Conservation (phyloP, 2,797 vertebrate species). For the Chromis chromis region DNA sequence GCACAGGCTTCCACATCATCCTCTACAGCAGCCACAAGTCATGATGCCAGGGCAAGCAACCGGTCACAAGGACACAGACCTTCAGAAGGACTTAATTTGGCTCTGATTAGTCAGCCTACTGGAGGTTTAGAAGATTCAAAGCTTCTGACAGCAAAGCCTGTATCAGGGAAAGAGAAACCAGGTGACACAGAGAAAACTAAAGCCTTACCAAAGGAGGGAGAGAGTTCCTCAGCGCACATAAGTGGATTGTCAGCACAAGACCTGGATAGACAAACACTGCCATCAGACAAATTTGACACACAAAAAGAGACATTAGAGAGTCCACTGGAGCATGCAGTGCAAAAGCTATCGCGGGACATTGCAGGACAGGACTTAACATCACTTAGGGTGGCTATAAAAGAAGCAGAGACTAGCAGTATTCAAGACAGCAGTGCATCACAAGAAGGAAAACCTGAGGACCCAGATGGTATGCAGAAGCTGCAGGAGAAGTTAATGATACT, state of each 20-base stretch:
- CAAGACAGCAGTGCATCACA: constrained; percentile 37
- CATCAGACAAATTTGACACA: constrained; percentile 62
- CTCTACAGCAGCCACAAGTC: constrained; percentile 22
- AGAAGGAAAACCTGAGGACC: constrained; percentile 25
- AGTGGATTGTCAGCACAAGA: constrained; percentile 37
- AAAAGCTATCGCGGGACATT: constrained; percentile 51
- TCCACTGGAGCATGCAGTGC: constrained; percentile 51
- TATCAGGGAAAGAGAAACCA: constrained; percentile 41
- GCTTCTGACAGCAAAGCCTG: constrained; percentile 34
- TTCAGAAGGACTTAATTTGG: constrained; percentile 63
- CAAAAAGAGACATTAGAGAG: constrained; percentile 60
- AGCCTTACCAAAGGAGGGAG: constrained; percentile 39
- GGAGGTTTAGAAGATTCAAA: constrained; percentile 47
- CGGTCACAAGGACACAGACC: constrained; percentile 56
- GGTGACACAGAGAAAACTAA: constrained; percentile 38
- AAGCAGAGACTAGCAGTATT: constrained; percentile 43
- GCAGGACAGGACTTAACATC: constrained; percentile 55
- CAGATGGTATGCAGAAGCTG: constrained; percentile 71
- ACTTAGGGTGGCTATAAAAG: constrained; percentile 47
- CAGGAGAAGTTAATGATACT: constrained; percentile 86
- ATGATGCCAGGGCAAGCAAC: constrained; percentile 29
- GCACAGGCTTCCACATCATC: constrained; percentile 50
- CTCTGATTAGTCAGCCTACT: constrained; percentile 53
- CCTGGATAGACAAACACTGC: constrained; percentile 42
- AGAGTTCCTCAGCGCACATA: constrained; percentile 28